phyloP scores from a whole-genome alignment of 1,140 invertebrate species.

The Harpegnathos saltator region DNA sequence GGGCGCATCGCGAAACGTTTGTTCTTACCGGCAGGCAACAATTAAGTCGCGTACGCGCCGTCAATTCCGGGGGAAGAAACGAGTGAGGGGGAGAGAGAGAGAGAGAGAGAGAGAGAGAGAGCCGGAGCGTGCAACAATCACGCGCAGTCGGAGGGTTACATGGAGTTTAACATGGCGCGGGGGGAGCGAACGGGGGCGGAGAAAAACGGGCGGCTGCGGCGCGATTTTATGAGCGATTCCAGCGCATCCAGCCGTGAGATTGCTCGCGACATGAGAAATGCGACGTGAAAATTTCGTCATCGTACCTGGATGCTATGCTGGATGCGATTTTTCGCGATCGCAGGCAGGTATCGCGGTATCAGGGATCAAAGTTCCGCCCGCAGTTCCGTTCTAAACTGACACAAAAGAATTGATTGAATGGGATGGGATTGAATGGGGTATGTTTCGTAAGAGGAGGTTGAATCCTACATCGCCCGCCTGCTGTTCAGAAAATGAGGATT shows the following conservation, averaged over 20 bases:
- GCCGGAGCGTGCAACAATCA: constrained; percentile 17
- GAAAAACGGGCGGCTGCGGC: constrained; percentile 48
- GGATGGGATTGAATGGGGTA: too few species aligned
- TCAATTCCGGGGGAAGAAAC: constrained; percentile 46
- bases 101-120: too few species aligned
- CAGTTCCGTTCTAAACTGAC: too few species aligned
- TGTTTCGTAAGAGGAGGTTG: too few species aligned
- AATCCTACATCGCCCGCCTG: too few species aligned
- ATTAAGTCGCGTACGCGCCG: constrained; percentile 46
- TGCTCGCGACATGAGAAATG: constrained; percentile 57
- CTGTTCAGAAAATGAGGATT: too few species aligned
- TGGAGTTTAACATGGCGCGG: constrained; percentile 5
- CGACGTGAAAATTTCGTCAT: constrained; percentile 23
- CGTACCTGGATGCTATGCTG: too few species aligned
- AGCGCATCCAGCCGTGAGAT: constrained; percentile 60
- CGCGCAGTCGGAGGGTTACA: constrained; percentile 38
- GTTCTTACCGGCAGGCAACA: constrained; percentile 40
- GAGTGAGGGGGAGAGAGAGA: too few species aligned
- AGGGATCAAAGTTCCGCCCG: too few species aligned
- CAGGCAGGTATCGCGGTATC: too few species aligned
- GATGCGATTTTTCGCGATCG: too few species aligned
- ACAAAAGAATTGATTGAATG: too few species aligned
- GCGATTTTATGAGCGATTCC: constrained; percentile 72
- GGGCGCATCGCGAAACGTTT: constrained; percentile 36
- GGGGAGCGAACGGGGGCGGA: constrained; percentile 45